These are phyloP conservation scores for Tetranychus truncatus DNA, from an alignment of 2,888 invertebrate species.

Conservation along the genomic window DNA sequence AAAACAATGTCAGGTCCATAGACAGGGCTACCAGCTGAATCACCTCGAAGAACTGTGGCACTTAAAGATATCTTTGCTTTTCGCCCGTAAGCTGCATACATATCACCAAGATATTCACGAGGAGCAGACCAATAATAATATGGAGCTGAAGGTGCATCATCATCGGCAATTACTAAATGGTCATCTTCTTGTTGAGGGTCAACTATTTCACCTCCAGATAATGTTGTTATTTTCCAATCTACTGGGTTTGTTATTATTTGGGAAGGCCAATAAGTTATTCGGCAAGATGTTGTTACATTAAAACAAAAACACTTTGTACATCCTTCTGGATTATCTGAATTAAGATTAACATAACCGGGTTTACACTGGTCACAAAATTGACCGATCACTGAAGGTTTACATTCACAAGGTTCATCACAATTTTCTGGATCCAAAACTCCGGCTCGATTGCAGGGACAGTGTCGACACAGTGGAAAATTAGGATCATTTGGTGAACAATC, in stretches of 20 bases:
- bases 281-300: not conserved
- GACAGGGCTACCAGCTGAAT: slow-evolving; percentile 67
- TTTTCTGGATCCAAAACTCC: not conserved
- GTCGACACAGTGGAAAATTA: not conserved
- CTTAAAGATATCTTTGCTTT: slow-evolving; percentile 48
- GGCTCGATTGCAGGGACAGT: not conserved
- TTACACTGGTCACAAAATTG: slow-evolving; percentile 75
- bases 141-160: slow-evolving; percentile 33
- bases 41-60: slow-evolving; percentile 64
- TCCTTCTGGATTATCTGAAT: slow-evolving; percentile 56
- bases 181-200: not conserved
- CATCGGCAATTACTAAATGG: slow-evolving; percentile 29
- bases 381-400: slow-evolving; percentile 37
- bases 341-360: slow-evolving; percentile 85
- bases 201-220: not conserved
- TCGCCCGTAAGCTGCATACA: slow-evolving; percentile 62
- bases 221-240: not conserved
- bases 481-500: not conserved
- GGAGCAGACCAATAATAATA: slow-evolving; percentile 64
- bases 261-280: not conserved
- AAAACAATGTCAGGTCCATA: slow-evolving; percentile 65
- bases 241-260: not conserved
- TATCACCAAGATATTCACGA: slow-evolving; percentile 54
- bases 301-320: slow-evolving; percentile 38
- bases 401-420: slow-evolving; percentile 2